A percentile compares a stretch with the other conserved stretches of the same genome.
phyloP scores from a whole-genome alignment of 2,888 invertebrate genomes.

The Andrena bucephala region DNA sequence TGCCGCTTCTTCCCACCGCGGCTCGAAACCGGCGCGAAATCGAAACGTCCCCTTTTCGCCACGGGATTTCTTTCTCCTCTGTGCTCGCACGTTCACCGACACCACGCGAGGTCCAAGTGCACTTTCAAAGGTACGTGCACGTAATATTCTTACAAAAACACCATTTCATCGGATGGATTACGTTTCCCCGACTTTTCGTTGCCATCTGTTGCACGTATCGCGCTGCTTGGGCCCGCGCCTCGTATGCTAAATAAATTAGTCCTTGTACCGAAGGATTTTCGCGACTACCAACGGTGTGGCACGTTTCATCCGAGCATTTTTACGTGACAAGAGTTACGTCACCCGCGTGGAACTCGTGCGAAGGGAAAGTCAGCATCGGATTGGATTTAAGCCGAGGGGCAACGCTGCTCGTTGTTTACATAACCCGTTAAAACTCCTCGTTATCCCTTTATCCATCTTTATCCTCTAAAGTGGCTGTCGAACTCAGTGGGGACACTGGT shows the following conservation, averaged over 20 bases:
- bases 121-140: constrained; percentile 32
- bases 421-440: not conserved
- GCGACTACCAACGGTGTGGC: not conserved
- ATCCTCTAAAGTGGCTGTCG: not conserved
- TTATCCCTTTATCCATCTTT: not conserved
- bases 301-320: not conserved
- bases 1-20: constrained; percentile 16
- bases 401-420: constrained; percentile 8
- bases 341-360: not conserved
- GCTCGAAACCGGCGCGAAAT: not conserved
- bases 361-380: not conserved
- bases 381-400: not conserved
- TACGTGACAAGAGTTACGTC: not conserved
- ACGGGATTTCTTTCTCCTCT: not conserved
- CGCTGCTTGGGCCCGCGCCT: not conserved
- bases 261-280: not conserved
- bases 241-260: not conserved
- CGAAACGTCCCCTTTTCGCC: not conserved
- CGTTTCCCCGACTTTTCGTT: not conserved
- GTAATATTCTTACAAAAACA: too few species aligned
- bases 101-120: not conserved
- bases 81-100: not conserved
- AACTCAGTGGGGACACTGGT: not conserved
- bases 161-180: not conserved
- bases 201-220: constrained; percentile 14